Base-by-base conservation (phyloP, 2,888 invertebrate species). In the Hyposoter didymator region DNA sequence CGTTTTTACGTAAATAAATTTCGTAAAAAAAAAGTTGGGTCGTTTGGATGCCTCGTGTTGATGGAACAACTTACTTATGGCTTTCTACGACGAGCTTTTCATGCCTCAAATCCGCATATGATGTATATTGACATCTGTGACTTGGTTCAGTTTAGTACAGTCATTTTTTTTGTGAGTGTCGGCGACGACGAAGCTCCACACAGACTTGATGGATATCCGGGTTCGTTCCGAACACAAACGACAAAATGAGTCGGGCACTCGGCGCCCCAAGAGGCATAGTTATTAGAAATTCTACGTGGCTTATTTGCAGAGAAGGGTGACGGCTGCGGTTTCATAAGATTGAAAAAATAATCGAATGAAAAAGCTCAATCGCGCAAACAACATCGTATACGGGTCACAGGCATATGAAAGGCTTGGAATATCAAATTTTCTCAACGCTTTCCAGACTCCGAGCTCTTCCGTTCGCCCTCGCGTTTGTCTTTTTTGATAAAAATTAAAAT, bases 281-380 rank as follows among this genome's bases (percentile, higher is more conserved):
- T 59, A 59, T 59, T 59, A 55, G 6, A 28, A 59, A 59, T 14
- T 1, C 59, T 28, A 14, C 14, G 1, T 14, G 6, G 4, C 45
- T 22, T 22, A 32, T 70, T 12, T n/a, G 22, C 32, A 49, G n/a
- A 5, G 70, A 49, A 6, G 22, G 19, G n/a, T 32, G 17, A 32
- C 66, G 49, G 14, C 47, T 47, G n/a, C n/a, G 55, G 67, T 78
- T 66, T 45, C 22, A 22, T 17, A 35, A 82, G 78, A 82, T 70
- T 79, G 66, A 82, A 82, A 78, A 75, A 75, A 78, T 81, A 85
- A 82, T 85, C 39, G 69, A 79, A 84, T 79, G 35, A 72, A 78
- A 49, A 47, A 66, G 43, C 64, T 45, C 32, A 19, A 12, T n/a
- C 52, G 28, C 22, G 62, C 19, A 72, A 49, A 45, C 45, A 52